Base-by-base conservation (phyloP, 2,797 vertebrate species). In the Silurus lanzhouensis region DNA sequence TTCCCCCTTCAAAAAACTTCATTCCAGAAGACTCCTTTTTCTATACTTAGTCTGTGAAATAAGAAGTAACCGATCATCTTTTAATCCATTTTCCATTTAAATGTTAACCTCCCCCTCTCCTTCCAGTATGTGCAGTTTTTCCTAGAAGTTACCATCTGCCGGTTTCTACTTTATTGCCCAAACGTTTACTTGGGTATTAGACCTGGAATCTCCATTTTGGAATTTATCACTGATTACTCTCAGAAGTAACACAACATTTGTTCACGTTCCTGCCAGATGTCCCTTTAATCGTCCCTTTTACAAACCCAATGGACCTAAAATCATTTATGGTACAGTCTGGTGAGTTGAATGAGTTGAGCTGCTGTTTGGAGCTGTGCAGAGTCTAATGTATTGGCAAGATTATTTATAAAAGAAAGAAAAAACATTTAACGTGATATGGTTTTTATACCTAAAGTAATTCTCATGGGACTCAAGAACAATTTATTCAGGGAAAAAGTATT, bases 21-120 rank as follows among this genome's bases (percentile, higher is more conserved):
- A 66, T 83, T 83, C 71, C 70, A 86, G 71, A 84, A 76, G 46
- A 70, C 38, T 19, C 27, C 44, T 76, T 87, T 87, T 79, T 77
- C 79, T 86, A 71, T 80, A 60, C 58, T 60, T 60, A 64, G 75
- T 17, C 27, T 76, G 52, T 3, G 1, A 84, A 84, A 83, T 81
- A 31, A 86, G 66, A 60, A 86, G 81, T 75, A 83, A 83, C 80
- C 83, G 72, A 85, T 85, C 22, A 79, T 25, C 48, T 81, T 78
- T 88, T 84, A 64, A 82, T 88, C 76, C 25, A 25, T 81, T 87
- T 90, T 88, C 89, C 87, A 84, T 60, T 55, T 79, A 58, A 48
- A 83, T 67, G 25, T 58, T 64, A 25, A 70, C 9, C 27, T 2
- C 38, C 19, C 27, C 10, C 48, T 52, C 31, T 66, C 71, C 20